Base-by-base conservation (phyloP, 2,797 vertebrate genomes). In the Tympanoctomys barrerae region DNA sequence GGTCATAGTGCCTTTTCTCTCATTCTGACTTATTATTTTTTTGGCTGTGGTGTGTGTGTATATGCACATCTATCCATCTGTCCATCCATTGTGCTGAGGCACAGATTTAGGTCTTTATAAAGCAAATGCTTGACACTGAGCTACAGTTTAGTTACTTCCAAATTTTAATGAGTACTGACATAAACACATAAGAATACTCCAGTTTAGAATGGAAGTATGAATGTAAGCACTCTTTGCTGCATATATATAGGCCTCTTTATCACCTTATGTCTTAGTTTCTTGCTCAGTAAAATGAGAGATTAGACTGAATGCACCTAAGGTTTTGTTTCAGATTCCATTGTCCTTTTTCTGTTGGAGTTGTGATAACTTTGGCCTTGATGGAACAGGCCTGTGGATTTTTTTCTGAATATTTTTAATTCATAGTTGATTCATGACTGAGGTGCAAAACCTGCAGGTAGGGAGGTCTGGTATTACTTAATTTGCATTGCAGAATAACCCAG, bases 1-100 rank as follows among this genome's bases (percentile, higher is more conserved):
- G 64, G 79, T 26, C 46, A 21, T 1, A 39, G 36, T 61, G 68
- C 52, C n/a, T 10, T 92, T 42, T n/a, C 31, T 14, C 46, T 77
- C 26, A 31, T 13, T 49, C 52, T 81, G 75, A n/a, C 78, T 89
- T 59, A 66, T 89, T 59, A 66, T 81, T 82, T 91, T 68, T 96
- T 62, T 11, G 28, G 46, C 54, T 33, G 8, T 18, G 5, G 66
- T 52, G 68, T 80, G 62, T 10, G 18, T 21, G 88, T 4, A 26
- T 64, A 33, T 4, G 0, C 33, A 14, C 12, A 22, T 26, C 12
- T 68, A 28, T 5, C 31, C 31, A 54, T 54, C 66, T 13, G 14
- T 68, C 33, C n/a, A 22, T 42, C 70, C 12, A 12, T 73, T 1
- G 33, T 21, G 16, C 1, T 26, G 31, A 31, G 21, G 31, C 39